Evolutionary conservation across 2,113 vertebrate genomes (phyloP).

Genomic region (Chamaea fasciata): DNA sequence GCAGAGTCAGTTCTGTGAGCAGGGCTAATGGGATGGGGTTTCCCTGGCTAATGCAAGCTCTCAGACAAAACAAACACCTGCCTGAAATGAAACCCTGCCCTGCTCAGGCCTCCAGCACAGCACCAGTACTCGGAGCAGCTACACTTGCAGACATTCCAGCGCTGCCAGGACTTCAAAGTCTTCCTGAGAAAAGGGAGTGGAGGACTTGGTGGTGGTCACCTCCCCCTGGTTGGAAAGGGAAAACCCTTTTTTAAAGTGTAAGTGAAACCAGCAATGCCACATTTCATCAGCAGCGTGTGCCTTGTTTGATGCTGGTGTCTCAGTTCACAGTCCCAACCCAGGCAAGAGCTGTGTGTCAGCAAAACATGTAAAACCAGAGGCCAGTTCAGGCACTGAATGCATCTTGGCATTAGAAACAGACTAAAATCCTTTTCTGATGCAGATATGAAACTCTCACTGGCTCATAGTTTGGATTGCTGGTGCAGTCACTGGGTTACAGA

Average conservation of each 20-base stretch:
- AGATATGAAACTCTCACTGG: neutral
- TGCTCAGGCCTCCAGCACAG: neutral
- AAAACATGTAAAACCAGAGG: neutral
- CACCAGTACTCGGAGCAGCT: slow-evolving; percentile 75
- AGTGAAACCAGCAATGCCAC: neutral
- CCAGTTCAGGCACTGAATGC: neutral
- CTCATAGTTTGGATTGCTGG: neutral
- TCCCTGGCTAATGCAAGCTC: neutral
- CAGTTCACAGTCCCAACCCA: neutral
- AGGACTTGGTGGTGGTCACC: slow-evolving; percentile 39
- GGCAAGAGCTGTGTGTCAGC: neutral
- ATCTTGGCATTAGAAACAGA: neutral
- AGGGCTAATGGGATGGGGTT: neutral
- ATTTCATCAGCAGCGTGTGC: neutral
- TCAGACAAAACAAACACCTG: neutral
- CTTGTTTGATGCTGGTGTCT: neutral
- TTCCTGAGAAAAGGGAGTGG: slow-evolving; percentile 64
- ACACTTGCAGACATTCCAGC: slow-evolving; percentile 70
- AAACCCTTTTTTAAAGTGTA: neutral
- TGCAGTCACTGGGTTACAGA: neutral
- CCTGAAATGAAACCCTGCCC: neutral
- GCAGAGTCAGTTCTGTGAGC: neutral
- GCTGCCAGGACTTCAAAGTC: slow-evolving; percentile 70
- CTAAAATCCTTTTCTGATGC: neutral
- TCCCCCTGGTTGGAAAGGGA: slow-evolving; percentile 66